Conservation (phyloP, 2,113 vertebrate genomes). For the Apodemus sylvaticus region DNA sequence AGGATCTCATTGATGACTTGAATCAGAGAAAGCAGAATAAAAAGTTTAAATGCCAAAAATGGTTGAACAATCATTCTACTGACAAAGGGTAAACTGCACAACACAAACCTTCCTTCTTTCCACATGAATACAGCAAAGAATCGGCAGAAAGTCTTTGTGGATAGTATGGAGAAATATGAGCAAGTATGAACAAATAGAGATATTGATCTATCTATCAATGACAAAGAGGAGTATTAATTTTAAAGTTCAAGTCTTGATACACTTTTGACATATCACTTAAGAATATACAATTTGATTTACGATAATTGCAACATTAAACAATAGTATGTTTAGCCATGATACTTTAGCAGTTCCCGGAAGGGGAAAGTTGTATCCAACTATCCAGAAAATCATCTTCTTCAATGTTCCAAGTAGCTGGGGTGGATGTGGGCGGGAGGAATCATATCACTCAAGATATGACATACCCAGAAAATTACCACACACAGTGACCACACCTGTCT, state of each 20-base stretch:
- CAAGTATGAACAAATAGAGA: neutral
- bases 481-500: neutral
- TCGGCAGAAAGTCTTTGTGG: neutral
- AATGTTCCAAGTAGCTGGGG: neutral
- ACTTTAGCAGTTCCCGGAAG: neutral
- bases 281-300: neutral
- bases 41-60: slow-evolving; percentile 7
- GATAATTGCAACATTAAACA: slow-evolving; percentile 30
- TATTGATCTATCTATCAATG: neutral
- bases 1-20: neutral
- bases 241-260: neutral
- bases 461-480: neutral
- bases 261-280: slow-evolving; percentile 37
- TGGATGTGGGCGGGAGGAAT: neutral
- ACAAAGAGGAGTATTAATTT: neutral
- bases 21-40: slow-evolving; percentile 16
- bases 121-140: neutral
- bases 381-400: neutral
- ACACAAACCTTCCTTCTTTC: neutral
- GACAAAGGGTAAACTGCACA: neutral
- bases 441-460: neutral
- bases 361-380: neutral
- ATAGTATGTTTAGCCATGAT: slow-evolving; percentile 28
- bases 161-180: neutral
- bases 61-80: neutral